phyloP scores from a whole-genome alignment of 2,888 invertebrate genomes.

The Trichacis sp. region DNA sequence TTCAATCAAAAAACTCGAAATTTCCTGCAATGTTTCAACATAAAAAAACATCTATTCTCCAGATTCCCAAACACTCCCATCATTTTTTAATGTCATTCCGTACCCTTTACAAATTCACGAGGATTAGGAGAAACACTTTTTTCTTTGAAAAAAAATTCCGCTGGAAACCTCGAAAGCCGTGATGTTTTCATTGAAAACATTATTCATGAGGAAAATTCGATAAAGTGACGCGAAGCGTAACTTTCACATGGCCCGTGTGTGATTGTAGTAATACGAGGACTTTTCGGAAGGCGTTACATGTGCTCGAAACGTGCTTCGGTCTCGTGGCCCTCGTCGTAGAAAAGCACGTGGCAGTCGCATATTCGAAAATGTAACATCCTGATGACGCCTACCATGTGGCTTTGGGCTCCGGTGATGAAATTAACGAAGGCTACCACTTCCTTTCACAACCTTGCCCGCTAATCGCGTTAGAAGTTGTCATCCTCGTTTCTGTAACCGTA shows the following conservation, averaged over 20 bases:
- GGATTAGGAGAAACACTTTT: background rate
- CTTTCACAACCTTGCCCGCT: background rate
- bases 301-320: background rate
- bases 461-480: constrained; percentile 3
- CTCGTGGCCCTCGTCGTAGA: background rate
- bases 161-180: background rate
- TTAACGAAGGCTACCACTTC: constrained; percentile 8
- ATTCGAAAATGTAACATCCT: constrained; percentile 1
- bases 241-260: background rate
- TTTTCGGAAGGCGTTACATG: background rate
- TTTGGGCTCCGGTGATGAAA: background rate
- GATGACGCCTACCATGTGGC: constrained; percentile 8
- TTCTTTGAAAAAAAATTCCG: too few relatives aligned
- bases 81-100: too few relatives aligned
- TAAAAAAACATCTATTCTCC: too few relatives aligned
- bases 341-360: constrained; percentile 5
- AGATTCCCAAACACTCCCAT: too few relatives aligned
- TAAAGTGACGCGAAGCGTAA: background rate
- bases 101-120: background rate
- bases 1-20: too few relatives aligned
- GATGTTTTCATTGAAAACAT: background rate
- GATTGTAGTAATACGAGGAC: constrained; percentile 9
- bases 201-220: constrained; percentile 1
- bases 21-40: too few relatives aligned
- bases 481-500: background rate